Evolutionary conservation across 2,888 invertebrate species (phyloP).

Genomic region (Scaptomyza reducta): DNA sequence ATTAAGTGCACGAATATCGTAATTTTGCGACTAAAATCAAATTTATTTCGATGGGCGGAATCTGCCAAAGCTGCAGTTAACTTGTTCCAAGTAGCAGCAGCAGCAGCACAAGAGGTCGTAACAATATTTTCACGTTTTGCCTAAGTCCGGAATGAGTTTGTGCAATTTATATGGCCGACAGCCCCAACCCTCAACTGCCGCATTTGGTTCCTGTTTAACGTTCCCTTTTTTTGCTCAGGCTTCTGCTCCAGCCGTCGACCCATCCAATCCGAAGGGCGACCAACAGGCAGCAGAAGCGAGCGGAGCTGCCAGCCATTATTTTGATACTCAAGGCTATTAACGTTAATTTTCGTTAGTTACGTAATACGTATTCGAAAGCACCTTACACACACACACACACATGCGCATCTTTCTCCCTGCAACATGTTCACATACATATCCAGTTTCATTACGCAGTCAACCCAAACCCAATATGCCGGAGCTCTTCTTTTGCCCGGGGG

Average conservation of each 20-base stretch:
- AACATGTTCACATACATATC: conserved; percentile 38
- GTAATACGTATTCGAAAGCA: conserved; percentile 78
- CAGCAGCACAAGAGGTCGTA: conserved; percentile 67
- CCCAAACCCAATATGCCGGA: conserved; percentile 34
- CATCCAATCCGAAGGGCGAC: conserved; percentile 41
- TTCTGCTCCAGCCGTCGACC: conserved; percentile 23
- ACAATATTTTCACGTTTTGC: conserved; percentile 81
- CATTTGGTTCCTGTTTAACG: conserved; percentile 23
- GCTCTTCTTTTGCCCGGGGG: conserved; percentile 46
- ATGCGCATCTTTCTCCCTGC: conserved; percentile 2
- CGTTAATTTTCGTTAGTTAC: conserved; percentile 81
- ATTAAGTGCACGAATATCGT: conserved; percentile 66
- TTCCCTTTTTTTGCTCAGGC: conserved; percentile 10
- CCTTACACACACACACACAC: conserved; percentile 52
- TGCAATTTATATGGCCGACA: conserved; percentile 65
- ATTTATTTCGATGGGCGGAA: conserved; percentile 68
- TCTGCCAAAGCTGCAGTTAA: conserved; percentile 29
- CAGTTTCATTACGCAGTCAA: conserved; percentile 65
- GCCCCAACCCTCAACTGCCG: conserved; percentile 6
- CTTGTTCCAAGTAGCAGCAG: conserved; percentile 9
- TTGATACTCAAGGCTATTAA: conserved; percentile 78
- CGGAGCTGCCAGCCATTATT: conserved; percentile 64
- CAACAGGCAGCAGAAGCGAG: conserved; percentile 46
- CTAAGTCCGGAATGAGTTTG: conserved; percentile 79
- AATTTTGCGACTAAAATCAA: conserved; percentile 73